A percentile compares a stretch with the other conserved stretches of the same genome.
phyloP scores from a whole-genome alignment of 2,113 vertebrate species.

The Ophthalmolycus amberensis region DNA sequence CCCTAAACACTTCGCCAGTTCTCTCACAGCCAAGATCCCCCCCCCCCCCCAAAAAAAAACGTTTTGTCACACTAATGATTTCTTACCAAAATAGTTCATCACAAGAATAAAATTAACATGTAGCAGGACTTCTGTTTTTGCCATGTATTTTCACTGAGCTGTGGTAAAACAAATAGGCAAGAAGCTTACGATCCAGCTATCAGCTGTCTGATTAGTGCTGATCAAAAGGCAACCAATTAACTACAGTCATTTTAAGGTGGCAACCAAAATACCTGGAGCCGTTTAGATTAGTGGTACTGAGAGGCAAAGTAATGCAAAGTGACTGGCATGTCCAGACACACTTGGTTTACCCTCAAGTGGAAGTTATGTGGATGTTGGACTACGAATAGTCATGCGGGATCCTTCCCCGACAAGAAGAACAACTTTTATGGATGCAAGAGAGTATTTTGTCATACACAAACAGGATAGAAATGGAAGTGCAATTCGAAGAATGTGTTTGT shows the following conservation, averaged over 20 bases:
- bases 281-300: conserved; percentile 16
- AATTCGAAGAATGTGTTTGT: neutral
- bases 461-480: neutral
- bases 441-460: neutral
- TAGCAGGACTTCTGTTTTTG: neutral
- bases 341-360: neutral
- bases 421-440: neutral
- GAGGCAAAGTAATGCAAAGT: conserved; percentile 30
- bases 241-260: conserved; percentile 21
- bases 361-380: conserved; percentile 2
- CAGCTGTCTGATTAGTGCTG: conserved; percentile 48
- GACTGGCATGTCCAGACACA: conserved; percentile 24
- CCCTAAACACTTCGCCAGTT: neutral
- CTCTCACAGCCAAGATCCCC: neutral
- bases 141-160: neutral
- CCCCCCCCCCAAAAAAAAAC: neutral
- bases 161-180: neutral
- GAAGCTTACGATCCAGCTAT: neutral
- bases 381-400: neutral
- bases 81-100: neutral
- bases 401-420: neutral
- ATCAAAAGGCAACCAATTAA: conserved; percentile 35
- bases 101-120: neutral
- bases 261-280: conserved; percentile 36
- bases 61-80: neutral